A percentile compares a stretch with the other conserved stretches of the same genome.
phyloP scores from a whole-genome alignment of 2,113 vertebrate species.

The Thomomys bottae region DNA sequence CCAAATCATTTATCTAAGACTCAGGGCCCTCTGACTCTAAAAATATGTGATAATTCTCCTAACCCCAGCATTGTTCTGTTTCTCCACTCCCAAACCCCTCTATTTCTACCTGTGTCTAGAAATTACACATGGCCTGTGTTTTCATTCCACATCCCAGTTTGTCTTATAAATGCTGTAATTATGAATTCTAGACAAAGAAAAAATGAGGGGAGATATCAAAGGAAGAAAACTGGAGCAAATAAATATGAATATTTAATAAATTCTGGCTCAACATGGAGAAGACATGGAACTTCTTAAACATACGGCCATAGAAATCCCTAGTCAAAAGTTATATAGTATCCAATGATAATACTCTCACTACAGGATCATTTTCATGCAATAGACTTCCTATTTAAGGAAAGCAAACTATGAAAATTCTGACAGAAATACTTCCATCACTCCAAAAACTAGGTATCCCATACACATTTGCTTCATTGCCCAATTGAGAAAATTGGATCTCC shows the following conservation, averaged over 20 bases:
- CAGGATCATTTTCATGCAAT: neutral
- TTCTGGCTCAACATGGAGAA: slow-evolving; percentile 3
- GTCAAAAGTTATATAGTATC: neutral
- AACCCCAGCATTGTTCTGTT: neutral
- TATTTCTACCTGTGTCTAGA: neutral
- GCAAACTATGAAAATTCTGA: neutral
- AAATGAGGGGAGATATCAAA: neutral
- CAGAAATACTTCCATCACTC: neutral
- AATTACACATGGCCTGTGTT: neutral
- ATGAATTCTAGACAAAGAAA: neutral
- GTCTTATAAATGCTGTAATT: neutral
- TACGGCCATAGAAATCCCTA: neutral
- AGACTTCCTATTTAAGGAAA: slow-evolving; percentile 8
- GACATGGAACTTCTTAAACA: neutral
- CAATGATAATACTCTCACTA: neutral
- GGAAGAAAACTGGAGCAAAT: neutral
- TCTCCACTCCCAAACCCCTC: neutral
- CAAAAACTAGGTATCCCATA: neutral
- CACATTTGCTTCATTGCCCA: neutral
- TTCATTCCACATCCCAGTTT: neutral
- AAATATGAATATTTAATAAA: slow-evolving; percentile 8
- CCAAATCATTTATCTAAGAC: neutral
- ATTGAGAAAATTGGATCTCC: neutral
- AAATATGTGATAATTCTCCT: neutral
- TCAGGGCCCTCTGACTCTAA: neutral